phyloP scores from a whole-genome alignment of 1,140 invertebrate genomes.

The Diachasma alloeum region DNA sequence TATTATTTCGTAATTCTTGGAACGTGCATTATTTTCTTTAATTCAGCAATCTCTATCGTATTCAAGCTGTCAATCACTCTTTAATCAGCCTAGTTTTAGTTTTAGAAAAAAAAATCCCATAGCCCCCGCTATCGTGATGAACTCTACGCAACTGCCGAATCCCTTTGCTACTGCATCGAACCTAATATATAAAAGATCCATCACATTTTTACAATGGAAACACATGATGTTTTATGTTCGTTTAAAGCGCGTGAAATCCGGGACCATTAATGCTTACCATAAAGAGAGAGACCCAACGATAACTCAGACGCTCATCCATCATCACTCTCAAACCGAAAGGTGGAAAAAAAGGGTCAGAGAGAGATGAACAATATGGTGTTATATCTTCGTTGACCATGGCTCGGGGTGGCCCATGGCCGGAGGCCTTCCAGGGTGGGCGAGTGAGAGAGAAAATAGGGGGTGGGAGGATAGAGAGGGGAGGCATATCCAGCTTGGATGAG shows the following conservation, averaged over 20 bases:
- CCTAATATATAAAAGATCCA: background rate
- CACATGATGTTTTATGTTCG: constrained; percentile 46
- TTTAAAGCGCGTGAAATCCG: constrained; percentile 60
- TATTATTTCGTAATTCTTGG: too few species aligned
- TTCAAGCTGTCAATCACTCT: too few species aligned
- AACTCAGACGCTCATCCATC: constrained; percentile 50
- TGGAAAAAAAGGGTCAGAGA: constrained; percentile 25
- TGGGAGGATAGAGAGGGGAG: constrained; percentile 9
- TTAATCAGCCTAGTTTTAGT: background rate
- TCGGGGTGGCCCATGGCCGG: constrained; percentile 57
- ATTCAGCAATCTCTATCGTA: too few species aligned
- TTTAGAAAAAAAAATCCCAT: background rate
- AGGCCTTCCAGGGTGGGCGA: constrained; percentile 50
- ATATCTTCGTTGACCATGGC: constrained; percentile 58
- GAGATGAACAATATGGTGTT: constrained; percentile 29
- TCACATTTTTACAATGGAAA: constrained; percentile 29
- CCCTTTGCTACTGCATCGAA: background rate
- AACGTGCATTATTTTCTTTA: too few species aligned
- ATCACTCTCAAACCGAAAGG: constrained; percentile 36
- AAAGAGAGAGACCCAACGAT: constrained; percentile 27
- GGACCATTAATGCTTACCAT: constrained; percentile 50
- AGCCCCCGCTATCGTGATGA: background rate
- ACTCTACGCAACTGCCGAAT: background rate
- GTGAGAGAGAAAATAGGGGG: constrained; percentile 30
- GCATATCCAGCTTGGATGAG: constrained; percentile 53